A percentile compares a stretch with the other conserved stretches of the same genome.
Conservation (phyloP, 2,113 vertebrate genomes). For the Gymnarchus niloticus region DNA sequence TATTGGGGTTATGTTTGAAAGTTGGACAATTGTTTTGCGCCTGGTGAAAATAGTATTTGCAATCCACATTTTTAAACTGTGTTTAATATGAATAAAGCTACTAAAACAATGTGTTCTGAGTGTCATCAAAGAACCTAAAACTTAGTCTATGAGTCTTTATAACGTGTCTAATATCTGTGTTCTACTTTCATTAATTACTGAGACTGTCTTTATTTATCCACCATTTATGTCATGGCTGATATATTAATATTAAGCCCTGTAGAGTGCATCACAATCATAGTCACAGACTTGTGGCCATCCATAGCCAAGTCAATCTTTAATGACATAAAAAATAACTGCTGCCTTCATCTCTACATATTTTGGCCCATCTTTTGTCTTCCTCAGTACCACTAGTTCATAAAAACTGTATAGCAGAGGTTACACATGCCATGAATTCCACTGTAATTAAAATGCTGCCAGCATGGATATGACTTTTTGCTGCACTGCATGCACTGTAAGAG, state of each 20-base stretch:
- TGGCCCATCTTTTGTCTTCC: neutral
- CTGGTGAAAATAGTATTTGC: neutral
- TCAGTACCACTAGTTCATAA: neutral
- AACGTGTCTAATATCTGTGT: neutral
- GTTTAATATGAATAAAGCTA: slow-evolving; percentile 1
- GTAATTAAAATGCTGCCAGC: neutral
- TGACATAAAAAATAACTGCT: neutral
- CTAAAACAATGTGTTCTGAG: neutral
- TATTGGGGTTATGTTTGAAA: neutral
- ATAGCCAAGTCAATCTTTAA: too few species aligned
- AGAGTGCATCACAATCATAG: too few species aligned
- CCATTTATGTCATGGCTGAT: too few species aligned
- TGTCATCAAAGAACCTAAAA: neutral
- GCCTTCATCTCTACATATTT: neutral
- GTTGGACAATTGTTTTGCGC: neutral
- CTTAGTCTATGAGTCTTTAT: neutral
- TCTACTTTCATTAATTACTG: neutral
- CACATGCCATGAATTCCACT: neutral
- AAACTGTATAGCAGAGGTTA: neutral
- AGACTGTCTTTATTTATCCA: too few species aligned
- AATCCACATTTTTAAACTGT: neutral
- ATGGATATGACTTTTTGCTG: neutral
- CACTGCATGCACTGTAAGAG: neutral
- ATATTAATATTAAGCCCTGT: too few species aligned
- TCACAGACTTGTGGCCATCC: too few species aligned